Base-by-base conservation (phyloP, 2,888 invertebrate genomes). In the Plebejus argus region DNA sequence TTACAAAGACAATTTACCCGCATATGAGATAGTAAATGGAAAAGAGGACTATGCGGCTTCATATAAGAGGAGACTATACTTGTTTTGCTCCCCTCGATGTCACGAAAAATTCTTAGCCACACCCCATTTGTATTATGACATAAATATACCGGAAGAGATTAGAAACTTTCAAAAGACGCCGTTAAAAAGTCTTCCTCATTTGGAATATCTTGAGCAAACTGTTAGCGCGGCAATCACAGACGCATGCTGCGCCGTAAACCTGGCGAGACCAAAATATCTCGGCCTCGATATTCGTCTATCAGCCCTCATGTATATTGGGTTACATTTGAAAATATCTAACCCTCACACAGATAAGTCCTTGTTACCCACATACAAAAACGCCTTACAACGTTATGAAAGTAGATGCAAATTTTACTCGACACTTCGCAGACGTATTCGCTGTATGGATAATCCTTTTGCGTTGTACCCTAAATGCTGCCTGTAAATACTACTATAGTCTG, bases 191-290 rank as follows among this genome's bases (percentile, higher is more conserved):
- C 85, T 96, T 45, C 96, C 96, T 0, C 85, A 94, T 78, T 82
- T 95, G 20, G 96, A 96, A 1, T 95, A 95, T 85, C 86, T 96
- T 28, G 95, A 96, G 81, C 96, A 96, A 85, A 95, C 94, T 20
- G 87, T 96, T 0, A 95, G 94, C 0, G 91, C 90, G 78, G 84
- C 94, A 66, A 84, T 96, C 45, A 93, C 95, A 2, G 87, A 93
- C 78, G 95, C 95, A 0, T 91, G 96, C 78, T 93, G 94, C 78
- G 88, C 92, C 61, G 90, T 95, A 0, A 93, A 94, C 78, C 91
- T 90, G 1, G 77, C 90, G 23, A 91, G 96, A 79, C 96, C 96
- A 0, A 95, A 96, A 81, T 94, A 96, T 82, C 95, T 95, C 0
- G 96, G 95, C 1, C 87, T 96, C 33, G 88, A 89, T 80, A 86